Evolutionary conservation across 2,888 invertebrate genomes (phyloP).

Genomic region (Tachystola acroxantha): DNA sequence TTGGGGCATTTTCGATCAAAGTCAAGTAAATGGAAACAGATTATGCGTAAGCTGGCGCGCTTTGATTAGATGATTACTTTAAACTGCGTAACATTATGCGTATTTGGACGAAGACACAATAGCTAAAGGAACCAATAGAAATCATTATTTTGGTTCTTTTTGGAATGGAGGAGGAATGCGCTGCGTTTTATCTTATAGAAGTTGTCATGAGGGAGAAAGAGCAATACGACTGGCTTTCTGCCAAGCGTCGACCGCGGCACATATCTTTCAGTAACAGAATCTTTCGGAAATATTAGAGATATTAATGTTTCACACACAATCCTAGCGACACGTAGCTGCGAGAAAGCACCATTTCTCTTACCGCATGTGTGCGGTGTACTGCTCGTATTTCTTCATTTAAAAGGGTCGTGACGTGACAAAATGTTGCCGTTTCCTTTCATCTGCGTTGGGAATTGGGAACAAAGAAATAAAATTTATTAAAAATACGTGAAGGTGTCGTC

Average conservation of each 20-base stretch:
- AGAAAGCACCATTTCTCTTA: constrained; percentile 6
- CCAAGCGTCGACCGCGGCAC: constrained; percentile 63
- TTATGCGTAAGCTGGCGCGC: too few relatives aligned
- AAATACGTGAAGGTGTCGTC: too few relatives aligned
- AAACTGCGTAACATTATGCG: too few relatives aligned
- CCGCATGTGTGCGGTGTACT: constrained; percentile 10
- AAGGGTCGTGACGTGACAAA: constrained; percentile 12
- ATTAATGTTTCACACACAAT: constrained; percentile 1
- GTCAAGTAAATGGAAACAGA: too few relatives aligned
- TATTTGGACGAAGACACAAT: too few relatives aligned
- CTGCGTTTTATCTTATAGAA: constrained; percentile 53
- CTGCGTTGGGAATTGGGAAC: constrained; percentile 5
- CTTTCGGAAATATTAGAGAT: constrained; percentile 50
- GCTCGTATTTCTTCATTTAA: constrained; percentile 15
- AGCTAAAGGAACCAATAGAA: background rate
- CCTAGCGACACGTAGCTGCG: background rate
- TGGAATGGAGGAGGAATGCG: constrained; percentile 24
- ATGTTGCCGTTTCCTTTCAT: constrained; percentile 13
- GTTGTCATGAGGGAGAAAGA: constrained; percentile 64
- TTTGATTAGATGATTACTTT: too few relatives aligned
- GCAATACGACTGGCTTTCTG: constrained; percentile 63
- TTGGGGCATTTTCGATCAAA: too few relatives aligned
- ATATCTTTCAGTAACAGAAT: constrained; percentile 62
- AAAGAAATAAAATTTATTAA: constrained; percentile 1
- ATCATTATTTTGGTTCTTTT: constrained; percentile 2